phyloP scores from a whole-genome alignment of 2,113 vertebrate species.

The Peromyscus polionotus region DNA sequence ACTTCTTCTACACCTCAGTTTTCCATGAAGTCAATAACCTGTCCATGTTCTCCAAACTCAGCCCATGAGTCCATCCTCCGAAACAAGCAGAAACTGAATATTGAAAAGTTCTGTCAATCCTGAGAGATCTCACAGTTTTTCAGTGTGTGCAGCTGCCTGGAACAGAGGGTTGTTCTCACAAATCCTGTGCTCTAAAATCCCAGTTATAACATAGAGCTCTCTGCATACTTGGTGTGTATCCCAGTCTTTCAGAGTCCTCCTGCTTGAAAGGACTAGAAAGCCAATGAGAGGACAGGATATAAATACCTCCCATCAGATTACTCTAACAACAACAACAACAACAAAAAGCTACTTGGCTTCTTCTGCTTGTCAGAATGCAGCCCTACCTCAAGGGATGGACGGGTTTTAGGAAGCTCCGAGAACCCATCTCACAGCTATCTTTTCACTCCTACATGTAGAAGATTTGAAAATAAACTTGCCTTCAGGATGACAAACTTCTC shows the following conservation, averaged over 20 bases:
- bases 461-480: not conserved
- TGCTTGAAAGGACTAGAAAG: not conserved
- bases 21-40: not conserved
- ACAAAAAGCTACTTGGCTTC: not conserved
- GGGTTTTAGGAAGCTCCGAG: not conserved
- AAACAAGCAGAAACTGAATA: not conserved
- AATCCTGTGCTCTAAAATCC: not conserved
- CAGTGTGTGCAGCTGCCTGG: not conserved
- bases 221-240: not conserved
- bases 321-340: not conserved
- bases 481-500: not conserved
- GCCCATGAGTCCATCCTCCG: not conserved
- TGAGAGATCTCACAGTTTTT: not conserved
- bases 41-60: not conserved
- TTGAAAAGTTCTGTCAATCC: not conserved
- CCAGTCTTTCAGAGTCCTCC: not conserved
- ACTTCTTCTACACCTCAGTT: not conserved
- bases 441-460: not conserved
- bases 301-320: not conserved
- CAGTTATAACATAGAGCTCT: not conserved
- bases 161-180: not conserved
- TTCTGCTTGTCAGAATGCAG: not conserved
- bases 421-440: rapidly evolving
- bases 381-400: not conserved
- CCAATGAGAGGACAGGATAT: not conserved